Evolutionary conservation across 2,113 vertebrate species (phyloP).

Genomic region (Seriola quinqueradiata): DNA sequence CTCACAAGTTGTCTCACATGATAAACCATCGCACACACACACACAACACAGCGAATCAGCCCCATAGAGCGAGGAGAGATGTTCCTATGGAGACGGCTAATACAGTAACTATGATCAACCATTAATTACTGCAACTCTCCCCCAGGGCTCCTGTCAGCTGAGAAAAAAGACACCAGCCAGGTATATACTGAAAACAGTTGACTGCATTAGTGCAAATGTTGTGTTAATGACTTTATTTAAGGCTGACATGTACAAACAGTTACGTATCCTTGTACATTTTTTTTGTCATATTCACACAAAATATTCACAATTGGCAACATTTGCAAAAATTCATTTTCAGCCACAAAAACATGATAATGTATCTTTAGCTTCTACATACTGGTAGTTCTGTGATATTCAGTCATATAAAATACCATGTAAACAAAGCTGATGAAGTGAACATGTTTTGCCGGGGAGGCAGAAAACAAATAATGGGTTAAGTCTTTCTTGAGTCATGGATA

Average conservation of each 20-base stretch:
- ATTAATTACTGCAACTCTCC: conserved; percentile 66
- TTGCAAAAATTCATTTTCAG: not conserved
- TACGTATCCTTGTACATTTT: not conserved
- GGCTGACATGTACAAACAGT: too few relatives aligned
- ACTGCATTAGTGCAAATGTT: not conserved
- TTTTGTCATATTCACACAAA: not conserved
- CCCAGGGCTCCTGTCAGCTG: conserved; percentile 23
- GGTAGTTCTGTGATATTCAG: not conserved
- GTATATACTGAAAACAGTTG: not conserved
- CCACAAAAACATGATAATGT: not conserved
- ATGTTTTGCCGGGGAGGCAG: not conserved
- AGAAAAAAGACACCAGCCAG: conserved; percentile 1
- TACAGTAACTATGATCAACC: conserved; percentile 60
- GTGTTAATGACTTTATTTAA: not conserved
- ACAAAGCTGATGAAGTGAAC: not conserved
- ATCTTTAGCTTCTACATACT: not conserved
- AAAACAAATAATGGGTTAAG: not conserved
- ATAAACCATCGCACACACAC: conserved; percentile 25
- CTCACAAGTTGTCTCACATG: conserved; percentile 13
- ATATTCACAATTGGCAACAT: not conserved
- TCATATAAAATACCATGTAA: not conserved
- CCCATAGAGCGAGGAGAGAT: conserved; percentile 35
- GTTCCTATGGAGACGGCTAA: conserved; percentile 75
- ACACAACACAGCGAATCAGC: conserved; percentile 30
- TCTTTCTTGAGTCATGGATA: not conserved